These are phyloP conservation scores for Diloba caeruleocephala DNA, from an alignment of 2,888 invertebrate species.

Conservation along the genomic window DNA sequence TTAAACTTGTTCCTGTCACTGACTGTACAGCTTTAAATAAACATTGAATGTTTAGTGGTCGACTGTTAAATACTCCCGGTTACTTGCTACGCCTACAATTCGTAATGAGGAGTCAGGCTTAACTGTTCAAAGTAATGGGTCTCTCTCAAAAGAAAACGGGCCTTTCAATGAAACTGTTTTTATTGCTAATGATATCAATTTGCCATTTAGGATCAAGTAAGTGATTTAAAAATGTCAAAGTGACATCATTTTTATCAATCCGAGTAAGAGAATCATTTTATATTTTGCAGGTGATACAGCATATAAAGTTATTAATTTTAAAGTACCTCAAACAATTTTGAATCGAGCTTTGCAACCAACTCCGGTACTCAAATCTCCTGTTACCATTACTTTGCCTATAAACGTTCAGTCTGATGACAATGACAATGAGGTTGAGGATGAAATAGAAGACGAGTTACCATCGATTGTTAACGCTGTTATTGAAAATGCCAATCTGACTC, in stretches of 20 bases:
- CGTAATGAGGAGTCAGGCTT: conserved; percentile 71
- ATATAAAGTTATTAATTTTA: conserved; percentile 75
- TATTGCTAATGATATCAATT: conserved; percentile 53
- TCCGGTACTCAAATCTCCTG: conserved; percentile 79
- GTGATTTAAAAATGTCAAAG: conserved; percentile 18
- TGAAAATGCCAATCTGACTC: conserved; percentile 44
- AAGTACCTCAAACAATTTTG: conserved; percentile 75
- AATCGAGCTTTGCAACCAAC: conserved; percentile 75
- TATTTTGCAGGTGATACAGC: conserved; percentile 60
- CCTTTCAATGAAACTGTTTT: conserved; percentile 44
- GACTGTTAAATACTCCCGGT: conserved; percentile 81
- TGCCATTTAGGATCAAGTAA: conserved; percentile 60
- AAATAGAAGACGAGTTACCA: conserved; percentile 57
- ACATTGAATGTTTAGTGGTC: conserved; percentile 73
- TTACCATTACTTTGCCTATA: conserved; percentile 78
- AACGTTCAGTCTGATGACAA: conserved; percentile 72
- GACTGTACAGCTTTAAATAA: conserved; percentile 74
- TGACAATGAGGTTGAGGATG: conserved; percentile 56
- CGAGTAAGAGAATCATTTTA: background rate
- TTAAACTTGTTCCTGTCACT: conserved; percentile 84
- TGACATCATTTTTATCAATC: conserved; percentile 2
- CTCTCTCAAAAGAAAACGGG: conserved; percentile 55
- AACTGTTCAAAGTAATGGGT: conserved; percentile 52
- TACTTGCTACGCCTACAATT: conserved; percentile 74
- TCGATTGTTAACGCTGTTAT: conserved; percentile 39